Evolutionary conservation across 2,888 invertebrate species (phyloP).

Genomic region (Meloe dianella): DNA sequence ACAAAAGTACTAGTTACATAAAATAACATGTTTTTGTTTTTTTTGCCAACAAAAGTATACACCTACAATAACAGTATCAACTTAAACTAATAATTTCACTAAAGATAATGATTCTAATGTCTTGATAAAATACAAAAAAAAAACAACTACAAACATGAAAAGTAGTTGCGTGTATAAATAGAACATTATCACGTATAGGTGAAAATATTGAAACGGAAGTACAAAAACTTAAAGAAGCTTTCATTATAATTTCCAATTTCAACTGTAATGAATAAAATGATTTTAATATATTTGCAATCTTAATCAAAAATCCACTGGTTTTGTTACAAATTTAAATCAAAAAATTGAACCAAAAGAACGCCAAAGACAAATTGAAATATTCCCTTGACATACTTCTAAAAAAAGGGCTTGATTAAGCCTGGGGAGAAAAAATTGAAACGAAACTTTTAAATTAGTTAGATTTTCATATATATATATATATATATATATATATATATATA

Average conservation of each 20-base stretch:
- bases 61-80: not conserved
- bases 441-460: conserved; percentile 3
- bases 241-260: not conserved
- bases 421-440: not conserved
- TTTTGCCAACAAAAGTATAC: not conserved
- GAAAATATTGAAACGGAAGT: conserved; percentile 9
- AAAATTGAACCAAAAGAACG: not conserved
- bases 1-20: conserved; percentile 18
- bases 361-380: no score
- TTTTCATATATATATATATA: no score
- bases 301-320: conserved; percentile 6
- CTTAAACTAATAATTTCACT: not conserved
- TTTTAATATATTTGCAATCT: conserved; percentile 5
- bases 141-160: not conserved
- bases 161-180: conserved; percentile 5
- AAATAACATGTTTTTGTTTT: not conserved
- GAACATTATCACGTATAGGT: not conserved
- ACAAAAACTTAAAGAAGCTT: not conserved
- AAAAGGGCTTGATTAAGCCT: not conserved
- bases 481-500: no score
- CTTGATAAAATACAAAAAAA: conserved; percentile 1
- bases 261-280: not conserved
- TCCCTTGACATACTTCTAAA: no score
- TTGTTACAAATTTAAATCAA: not conserved
- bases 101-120: not conserved